Conservation (phyloP, 2,113 vertebrate species). For the Pluvialis apricaria region DNA sequence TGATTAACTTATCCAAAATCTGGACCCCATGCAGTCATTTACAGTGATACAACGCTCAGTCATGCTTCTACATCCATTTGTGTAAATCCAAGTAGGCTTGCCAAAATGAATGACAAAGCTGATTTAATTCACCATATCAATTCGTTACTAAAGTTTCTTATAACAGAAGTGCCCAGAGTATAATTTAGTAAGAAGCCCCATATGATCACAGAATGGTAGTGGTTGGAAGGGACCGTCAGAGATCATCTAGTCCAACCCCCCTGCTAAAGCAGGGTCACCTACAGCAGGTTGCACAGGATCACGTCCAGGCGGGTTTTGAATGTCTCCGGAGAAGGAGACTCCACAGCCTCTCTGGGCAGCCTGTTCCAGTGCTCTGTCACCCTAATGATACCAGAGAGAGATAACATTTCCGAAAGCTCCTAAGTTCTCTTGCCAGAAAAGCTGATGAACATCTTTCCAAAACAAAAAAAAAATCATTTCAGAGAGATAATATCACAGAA, state of each 20-base stretch:
- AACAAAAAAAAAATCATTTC: background rate
- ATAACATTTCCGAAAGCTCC: background rate
- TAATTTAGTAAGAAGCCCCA: background rate
- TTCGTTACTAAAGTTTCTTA: background rate
- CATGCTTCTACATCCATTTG: background rate
- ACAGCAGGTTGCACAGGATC: too few relatives aligned
- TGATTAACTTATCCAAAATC: background rate
- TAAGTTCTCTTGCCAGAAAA: background rate
- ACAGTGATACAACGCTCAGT: background rate
- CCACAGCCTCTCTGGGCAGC: too few relatives aligned
- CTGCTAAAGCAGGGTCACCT: too few relatives aligned
- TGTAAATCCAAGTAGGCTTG: background rate
- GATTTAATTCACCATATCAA: background rate
- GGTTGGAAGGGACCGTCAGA: too few relatives aligned
- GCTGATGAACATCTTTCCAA: background rate
- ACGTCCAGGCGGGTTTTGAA: too few relatives aligned
- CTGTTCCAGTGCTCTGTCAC: too few relatives aligned
- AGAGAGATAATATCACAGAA: background rate
- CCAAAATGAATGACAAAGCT: background rate
- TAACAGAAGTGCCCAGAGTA: background rate
- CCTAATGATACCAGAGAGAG: background rate
- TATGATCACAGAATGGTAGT: background rate
- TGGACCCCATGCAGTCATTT: background rate
- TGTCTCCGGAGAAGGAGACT: too few relatives aligned
- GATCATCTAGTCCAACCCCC: too few relatives aligned